Conservation (phyloP, 2,797 vertebrate species). For the Liasis olivaceus region DNA sequence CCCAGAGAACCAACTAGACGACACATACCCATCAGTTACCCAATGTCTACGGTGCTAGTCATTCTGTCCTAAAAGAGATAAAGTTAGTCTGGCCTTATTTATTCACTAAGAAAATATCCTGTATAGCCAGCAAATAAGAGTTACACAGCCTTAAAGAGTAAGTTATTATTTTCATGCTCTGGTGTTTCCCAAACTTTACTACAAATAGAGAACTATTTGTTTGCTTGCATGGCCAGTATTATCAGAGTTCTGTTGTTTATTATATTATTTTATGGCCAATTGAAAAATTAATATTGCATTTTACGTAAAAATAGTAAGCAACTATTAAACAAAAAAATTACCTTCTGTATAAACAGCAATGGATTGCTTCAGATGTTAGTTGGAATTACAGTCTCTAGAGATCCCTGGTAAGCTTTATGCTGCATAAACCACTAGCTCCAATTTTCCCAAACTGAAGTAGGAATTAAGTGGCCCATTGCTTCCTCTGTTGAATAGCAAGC, state of each 20-base stretch:
- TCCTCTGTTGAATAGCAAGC: neutral
- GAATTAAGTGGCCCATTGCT: neutral
- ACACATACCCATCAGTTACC: neutral
- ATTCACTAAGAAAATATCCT: neutral
- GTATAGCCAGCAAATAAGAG: neutral
- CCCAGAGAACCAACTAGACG: neutral
- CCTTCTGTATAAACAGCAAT: neutral
- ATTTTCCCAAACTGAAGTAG: neutral
- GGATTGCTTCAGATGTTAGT: neutral
- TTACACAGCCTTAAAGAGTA: neutral
- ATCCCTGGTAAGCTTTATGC: neutral
- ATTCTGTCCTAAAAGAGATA: neutral
- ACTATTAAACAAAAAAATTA: neutral
- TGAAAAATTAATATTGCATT: neutral
- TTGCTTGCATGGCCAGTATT: neutral
- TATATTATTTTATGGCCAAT: neutral
- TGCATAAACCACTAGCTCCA: neutral
- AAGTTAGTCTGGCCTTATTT: neutral
- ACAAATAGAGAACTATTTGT: neutral
- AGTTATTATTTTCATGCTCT: neutral
- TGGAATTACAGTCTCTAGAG: neutral
- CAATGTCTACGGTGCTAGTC: neutral
- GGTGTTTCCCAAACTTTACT: neutral
- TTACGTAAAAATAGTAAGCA: neutral
- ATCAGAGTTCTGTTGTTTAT: constrained; percentile 6